phyloP scores from a whole-genome alignment of 2,888 invertebrate species.

The Rutpela maculata region DNA sequence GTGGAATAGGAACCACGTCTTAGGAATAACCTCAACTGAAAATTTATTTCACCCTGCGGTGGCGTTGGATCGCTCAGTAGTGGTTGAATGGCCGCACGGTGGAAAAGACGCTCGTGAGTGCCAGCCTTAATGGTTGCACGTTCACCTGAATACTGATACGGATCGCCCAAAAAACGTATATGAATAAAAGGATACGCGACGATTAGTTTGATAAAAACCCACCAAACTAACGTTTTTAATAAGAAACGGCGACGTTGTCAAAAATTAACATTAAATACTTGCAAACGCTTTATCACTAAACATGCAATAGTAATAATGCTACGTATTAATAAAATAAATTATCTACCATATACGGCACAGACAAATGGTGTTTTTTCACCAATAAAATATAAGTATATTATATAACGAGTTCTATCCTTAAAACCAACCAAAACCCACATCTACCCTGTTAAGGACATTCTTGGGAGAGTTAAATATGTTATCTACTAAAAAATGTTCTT shows the following conservation, averaged over 20 bases:
- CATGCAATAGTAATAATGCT: constrained; percentile 43
- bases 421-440: background rate
- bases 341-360: constrained; percentile 39
- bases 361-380: constrained; percentile 12
- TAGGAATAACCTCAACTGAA: no score
- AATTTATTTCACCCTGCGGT: no score
- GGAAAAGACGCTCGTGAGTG: no score
- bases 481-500: background rate
- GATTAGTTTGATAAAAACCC: constrained; percentile 9
- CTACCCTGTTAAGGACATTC: background rate
- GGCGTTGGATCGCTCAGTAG: no score
- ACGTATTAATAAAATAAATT: constrained; percentile 39
- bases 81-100: no score
- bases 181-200: constrained; percentile 10
- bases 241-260: constrained; percentile 41
- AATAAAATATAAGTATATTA: constrained; percentile 34
- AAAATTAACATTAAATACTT: constrained; percentile 41
- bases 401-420: constrained; percentile 26
- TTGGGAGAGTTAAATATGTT: background rate
- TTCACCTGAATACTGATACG: background rate
- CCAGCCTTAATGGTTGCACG: no score
- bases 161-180: background rate
- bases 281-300: constrained; percentile 43
- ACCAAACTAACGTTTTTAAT: constrained; percentile 24
- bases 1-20: no score